Conservation (phyloP, 2,113 vertebrate genomes). For the Siniperca chuatsi region DNA sequence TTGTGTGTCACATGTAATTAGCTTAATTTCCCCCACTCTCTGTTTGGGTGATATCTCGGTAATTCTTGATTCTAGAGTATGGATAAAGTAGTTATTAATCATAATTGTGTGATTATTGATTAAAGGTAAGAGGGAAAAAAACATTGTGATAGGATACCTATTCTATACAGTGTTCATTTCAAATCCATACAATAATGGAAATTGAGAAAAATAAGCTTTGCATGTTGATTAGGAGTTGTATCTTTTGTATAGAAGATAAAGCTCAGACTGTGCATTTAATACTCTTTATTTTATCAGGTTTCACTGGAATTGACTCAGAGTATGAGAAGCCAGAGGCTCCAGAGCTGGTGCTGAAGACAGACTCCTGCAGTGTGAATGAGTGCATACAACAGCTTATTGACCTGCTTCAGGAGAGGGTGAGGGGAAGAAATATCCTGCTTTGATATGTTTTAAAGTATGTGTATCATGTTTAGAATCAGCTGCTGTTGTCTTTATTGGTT, state of each 20-base stretch:
- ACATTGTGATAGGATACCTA: background rate
- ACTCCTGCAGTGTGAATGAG: conserved; percentile 95
- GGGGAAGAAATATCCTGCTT: conserved; percentile 17
- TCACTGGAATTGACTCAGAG: conserved; percentile 97
- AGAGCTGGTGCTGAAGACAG: conserved; percentile 97
- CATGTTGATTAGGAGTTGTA: background rate
- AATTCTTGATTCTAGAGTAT: background rate
- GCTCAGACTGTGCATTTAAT: background rate
- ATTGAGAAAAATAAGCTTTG: background rate
- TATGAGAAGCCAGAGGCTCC: conserved; percentile 98
- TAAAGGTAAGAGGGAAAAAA: background rate
- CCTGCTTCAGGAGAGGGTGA: conserved; percentile 96
- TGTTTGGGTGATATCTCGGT: background rate
- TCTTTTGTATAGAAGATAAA: background rate
- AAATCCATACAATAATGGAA: background rate
- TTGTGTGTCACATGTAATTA: background rate
- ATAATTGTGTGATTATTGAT: background rate
- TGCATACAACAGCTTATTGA: conserved; percentile 96
- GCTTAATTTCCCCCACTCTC: background rate
- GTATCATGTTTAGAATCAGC: background rate
- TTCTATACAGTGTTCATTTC: background rate
- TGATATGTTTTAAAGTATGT: background rate
- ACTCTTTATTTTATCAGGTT: conserved; percentile 82
- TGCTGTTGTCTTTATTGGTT: background rate
- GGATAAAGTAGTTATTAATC: background rate